Percentiles rank a stretch among this genome's conserved stretches.
These are phyloP conservation scores for Drosophila sucinea DNA, from an alignment of 1,140 invertebrate species.

Conservation along the genomic window DNA sequence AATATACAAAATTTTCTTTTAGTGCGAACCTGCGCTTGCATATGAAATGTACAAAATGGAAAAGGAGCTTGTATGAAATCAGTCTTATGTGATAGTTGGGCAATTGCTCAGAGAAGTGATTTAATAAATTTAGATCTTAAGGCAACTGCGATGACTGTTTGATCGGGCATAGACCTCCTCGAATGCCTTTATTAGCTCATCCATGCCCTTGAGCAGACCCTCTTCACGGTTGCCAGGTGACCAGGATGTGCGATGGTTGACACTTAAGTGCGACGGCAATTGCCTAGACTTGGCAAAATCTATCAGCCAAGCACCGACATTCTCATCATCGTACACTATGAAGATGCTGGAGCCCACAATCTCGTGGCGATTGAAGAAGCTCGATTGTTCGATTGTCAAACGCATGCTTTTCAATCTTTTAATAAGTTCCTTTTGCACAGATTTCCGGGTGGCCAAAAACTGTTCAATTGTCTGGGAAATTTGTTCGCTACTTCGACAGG, in stretches of 20 bases:
- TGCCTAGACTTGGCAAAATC: conserved; percentile 96
- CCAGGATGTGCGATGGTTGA: conserved; percentile 92
- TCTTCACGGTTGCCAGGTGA: conserved; percentile 96
- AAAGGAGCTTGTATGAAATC: conserved; percentile 52
- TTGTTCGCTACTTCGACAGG: conserved; percentile 90
- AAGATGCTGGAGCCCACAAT: conserved; percentile 97
- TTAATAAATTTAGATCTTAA: conserved; percentile 63
- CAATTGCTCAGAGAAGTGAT: conserved; percentile 19
- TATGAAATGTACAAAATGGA: conserved; percentile 13
- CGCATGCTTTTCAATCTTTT: conserved; percentile 91
- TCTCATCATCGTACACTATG: conserved; percentile 94
- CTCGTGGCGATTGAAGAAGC: conserved; percentile 95
- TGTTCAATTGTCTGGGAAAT: conserved; percentile 90
- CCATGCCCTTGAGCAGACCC: conserved; percentile 94
- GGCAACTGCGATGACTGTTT: conserved; percentile 64
- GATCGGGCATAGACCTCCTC: conserved; percentile 73
- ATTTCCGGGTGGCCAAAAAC: conserved; percentile 89
- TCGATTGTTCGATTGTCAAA: conserved; percentile 90
- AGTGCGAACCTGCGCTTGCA: conserved; percentile 13
- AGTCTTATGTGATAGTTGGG: conserved; percentile 51
- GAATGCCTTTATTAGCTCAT: conserved; percentile 88
- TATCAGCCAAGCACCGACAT: conserved; percentile 96
- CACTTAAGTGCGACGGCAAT: conserved; percentile 87
- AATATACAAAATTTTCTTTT: conserved; percentile 4
- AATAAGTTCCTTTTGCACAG: conserved; percentile 88